These are phyloP conservation scores for Folsomia manolachei DNA, from an alignment of 2,888 invertebrate genomes.

Conservation along the genomic window DNA sequence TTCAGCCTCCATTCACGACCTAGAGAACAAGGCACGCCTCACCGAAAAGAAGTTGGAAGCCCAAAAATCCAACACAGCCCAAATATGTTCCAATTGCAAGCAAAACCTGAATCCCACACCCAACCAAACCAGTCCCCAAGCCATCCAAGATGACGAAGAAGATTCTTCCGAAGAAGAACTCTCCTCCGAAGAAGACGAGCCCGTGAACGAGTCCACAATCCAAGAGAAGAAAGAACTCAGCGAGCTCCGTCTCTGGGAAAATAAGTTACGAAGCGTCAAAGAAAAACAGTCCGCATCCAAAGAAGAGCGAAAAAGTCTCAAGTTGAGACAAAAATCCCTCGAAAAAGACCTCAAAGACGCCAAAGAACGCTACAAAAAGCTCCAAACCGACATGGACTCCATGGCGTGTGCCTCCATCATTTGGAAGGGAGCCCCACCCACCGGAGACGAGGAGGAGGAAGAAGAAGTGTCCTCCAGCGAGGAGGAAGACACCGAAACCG, in stretches of 20 bases:
- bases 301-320: slow-evolving; percentile 72
- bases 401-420: slow-evolving; percentile 66
- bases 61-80: slow-evolving; percentile 55
- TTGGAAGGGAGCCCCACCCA: slow-evolving; percentile 56
- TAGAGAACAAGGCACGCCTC: slow-evolving; percentile 71
- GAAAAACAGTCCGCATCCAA: slow-evolving; percentile 70
- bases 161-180: slow-evolving; percentile 34
- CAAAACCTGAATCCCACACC: slow-evolving; percentile 59
- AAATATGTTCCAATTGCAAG: neutral
- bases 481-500: slow-evolving; percentile 51
- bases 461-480: slow-evolving; percentile 50
- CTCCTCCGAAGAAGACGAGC: slow-evolving; percentile 53
- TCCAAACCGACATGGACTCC: slow-evolving; percentile 56
- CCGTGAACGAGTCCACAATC: slow-evolving; percentile 63
- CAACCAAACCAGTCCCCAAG: slow-evolving; percentile 56
- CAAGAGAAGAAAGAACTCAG: slow-evolving; percentile 60
- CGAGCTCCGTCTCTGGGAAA: slow-evolving; percentile 66
- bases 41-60: slow-evolving; percentile 73
- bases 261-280: slow-evolving; percentile 58
- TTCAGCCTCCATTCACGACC: slow-evolving; percentile 56
- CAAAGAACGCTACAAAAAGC: slow-evolving; percentile 53
- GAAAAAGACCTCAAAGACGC: slow-evolving; percentile 70
- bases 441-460: slow-evolving; percentile 36
- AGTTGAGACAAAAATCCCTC: slow-evolving; percentile 77
- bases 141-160: slow-evolving; percentile 35